phyloP scores from a whole-genome alignment of 2,113 vertebrate genomes.

The Gadus chalcogrammus region DNA sequence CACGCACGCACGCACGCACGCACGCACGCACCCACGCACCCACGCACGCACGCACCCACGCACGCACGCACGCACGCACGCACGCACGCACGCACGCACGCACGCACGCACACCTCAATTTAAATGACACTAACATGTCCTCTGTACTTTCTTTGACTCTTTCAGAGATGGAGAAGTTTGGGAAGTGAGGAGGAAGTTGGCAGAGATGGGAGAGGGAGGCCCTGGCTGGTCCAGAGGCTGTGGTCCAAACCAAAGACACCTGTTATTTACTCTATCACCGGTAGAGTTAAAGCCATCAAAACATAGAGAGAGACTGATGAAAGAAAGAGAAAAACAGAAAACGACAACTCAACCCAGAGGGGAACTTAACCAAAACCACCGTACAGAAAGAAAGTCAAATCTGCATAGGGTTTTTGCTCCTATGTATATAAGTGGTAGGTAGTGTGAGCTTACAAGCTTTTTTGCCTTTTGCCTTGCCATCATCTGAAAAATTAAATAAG shows the following conservation, averaged over 20 bases:
- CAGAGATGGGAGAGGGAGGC: conserved; percentile 26
- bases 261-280: conserved; percentile 13
- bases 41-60: no score
- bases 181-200: conserved; percentile 55
- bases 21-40: no score
- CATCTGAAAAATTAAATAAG: no score
- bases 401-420: no score
- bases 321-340: not conserved
- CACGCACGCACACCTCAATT: not conserved
- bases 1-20: not conserved
- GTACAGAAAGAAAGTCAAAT: no score
- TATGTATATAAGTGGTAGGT: no score
- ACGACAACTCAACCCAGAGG: not conserved
- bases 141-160: conserved; percentile 4
- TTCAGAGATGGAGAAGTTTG: conserved; percentile 69
- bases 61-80: no score
- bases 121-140: not conserved
- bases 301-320: no score
- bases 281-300: conserved; percentile 1
- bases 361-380: not conserved
- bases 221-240: conserved; percentile 73
- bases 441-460: no score
- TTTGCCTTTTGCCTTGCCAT: no score
- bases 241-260: conserved; percentile 24
- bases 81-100: no score